Base-by-base conservation (phyloP, 2,888 invertebrate genomes). In the Orchesellides sinensis region DNA sequence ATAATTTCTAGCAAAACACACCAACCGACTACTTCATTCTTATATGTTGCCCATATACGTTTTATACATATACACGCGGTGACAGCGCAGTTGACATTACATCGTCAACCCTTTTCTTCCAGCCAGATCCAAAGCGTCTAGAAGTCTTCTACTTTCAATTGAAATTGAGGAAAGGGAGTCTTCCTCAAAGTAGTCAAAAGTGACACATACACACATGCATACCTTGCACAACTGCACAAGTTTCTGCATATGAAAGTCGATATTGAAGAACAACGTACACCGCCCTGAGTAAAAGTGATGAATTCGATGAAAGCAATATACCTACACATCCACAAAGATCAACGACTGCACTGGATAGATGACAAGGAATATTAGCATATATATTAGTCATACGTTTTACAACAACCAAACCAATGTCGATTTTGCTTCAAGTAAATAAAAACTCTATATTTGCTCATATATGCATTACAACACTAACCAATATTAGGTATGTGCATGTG, bases 351-450 rank as follows among this genome's bases (percentile, higher is more conserved):
- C 32, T 32, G 6, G 32, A 32, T 6, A 6, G 32, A 10, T 40
- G 52, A 68, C 68, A 68, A 14, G n/a, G 1, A 17, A 29, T 65
- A 45, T 65, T 65, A 45, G 47, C 65, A 65, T 65, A 47, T 47
- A 65, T 47, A 65, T 65, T 65, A 65, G 47, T 40, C 45, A 65
- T 47, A n/a, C 12, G 8, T 14, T 65, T 17, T 65, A 65, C n/a
- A 35, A 65, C 21, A 65, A 40, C 23, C 47, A 65, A 65, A n/a
- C n/a, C 45, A 65, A 65, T 21, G 65, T 59, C n/a, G 59, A 10
- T 29, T 59, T 27, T 59, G 17, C 59, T 21, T 29, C 59, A 29
- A 59, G 59, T 59, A 59, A 59, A 59, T 59, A 59, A 59, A 29
- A 59, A 59, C 12, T 59, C 17, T 54, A 21, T 2, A 54, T 19